Evolutionary conservation across 2,888 invertebrate species (phyloP).

Genomic region (Lapara coniferarum): DNA sequence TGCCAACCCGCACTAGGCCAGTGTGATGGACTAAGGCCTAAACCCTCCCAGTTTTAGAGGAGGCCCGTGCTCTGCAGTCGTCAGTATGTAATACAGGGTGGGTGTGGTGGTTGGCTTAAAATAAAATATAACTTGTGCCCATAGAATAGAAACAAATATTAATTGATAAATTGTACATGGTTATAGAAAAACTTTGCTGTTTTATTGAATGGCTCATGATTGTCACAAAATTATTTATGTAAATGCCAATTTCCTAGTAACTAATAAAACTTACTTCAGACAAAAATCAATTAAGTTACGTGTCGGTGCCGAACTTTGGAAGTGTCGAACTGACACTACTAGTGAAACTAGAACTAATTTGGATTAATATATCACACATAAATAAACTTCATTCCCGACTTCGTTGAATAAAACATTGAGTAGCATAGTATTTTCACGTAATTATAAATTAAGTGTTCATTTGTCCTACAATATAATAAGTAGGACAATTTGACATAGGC

Average conservation of each 20-base stretch:
- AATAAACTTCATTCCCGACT: not conserved
- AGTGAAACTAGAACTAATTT: slow-evolving; percentile 7
- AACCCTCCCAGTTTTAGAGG: too few species aligned
- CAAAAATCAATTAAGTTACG: slow-evolving; percentile 42
- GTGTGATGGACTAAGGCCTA: too few species aligned
- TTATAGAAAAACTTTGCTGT: not conserved
- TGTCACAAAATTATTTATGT: not conserved
- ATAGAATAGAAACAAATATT: too few species aligned
- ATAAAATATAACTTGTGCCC: too few species aligned
- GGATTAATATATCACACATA: slow-evolving; percentile 10
- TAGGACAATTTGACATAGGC: slow-evolving; percentile 43
- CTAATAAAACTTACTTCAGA: not conserved
- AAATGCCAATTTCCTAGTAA: not conserved
- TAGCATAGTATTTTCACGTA: not conserved
- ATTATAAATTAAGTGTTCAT: not conserved
- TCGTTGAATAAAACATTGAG: not conserved
- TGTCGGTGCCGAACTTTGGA: slow-evolving; percentile 32
- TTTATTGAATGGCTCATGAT: not conserved
- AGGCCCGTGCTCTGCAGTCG: too few species aligned
- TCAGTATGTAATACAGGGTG: too few species aligned
- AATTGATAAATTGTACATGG: too few species aligned
- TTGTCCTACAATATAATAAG: slow-evolving; percentile 34
- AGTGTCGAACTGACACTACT: slow-evolving; percentile 19
- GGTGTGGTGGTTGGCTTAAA: too few species aligned
- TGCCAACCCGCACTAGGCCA: too few species aligned